Percentiles rank a stretch among this genome's conserved stretches.
phyloP scores from a whole-genome alignment of 2,888 invertebrate species.

The Agrotis clavis region DNA sequence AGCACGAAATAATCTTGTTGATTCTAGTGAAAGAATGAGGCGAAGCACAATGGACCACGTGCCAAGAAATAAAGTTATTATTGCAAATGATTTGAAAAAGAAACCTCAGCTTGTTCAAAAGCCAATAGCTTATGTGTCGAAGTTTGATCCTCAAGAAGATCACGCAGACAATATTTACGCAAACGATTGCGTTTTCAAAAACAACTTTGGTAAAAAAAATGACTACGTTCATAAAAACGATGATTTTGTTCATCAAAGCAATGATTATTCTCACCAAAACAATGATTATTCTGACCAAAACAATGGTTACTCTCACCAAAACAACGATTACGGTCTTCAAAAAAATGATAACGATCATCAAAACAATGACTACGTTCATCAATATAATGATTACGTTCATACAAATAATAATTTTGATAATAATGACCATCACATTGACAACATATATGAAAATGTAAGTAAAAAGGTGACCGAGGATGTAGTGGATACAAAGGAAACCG shows the following conservation, averaged over 20 bases:
- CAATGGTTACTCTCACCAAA: slow-evolving; percentile 7
- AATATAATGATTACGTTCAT: slow-evolving; percentile 11
- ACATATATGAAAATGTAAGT: slow-evolving; percentile 55
- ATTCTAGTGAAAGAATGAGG: slow-evolving; percentile 36
- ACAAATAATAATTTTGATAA: slow-evolving; percentile 7
- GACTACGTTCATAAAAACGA: slow-evolving; percentile 5
- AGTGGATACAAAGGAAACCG: slow-evolving; percentile 62
- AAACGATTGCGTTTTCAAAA: slow-evolving; percentile 33
- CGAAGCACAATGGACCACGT: slow-evolving; percentile 45
- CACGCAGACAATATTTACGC: slow-evolving; percentile 49
- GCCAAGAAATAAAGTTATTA: slow-evolving; percentile 8
- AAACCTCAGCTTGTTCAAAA: slow-evolving; percentile 70
- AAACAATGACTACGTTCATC: slow-evolving; percentile 12
- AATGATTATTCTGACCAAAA: slow-evolving; percentile 2
- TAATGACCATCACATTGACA: slow-evolving; percentile 12
- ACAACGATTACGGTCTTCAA: slow-evolving; percentile 6
- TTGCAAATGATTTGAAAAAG: slow-evolving; percentile 60
- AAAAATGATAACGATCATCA: slow-evolving; percentile 7
- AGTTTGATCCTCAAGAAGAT: slow-evolving; percentile 35
- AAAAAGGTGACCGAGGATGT: slow-evolving; percentile 74
- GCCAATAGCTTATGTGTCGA: slow-evolving; percentile 50
- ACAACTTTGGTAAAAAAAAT: slow-evolving; percentile 8
- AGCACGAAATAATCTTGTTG: slow-evolving; percentile 11
- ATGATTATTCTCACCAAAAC: slow-evolving; percentile 8
- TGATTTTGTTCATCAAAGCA: slow-evolving; percentile 9